phyloP scores from a whole-genome alignment of 2,797 vertebrate species.

The Manis javanica region DNA sequence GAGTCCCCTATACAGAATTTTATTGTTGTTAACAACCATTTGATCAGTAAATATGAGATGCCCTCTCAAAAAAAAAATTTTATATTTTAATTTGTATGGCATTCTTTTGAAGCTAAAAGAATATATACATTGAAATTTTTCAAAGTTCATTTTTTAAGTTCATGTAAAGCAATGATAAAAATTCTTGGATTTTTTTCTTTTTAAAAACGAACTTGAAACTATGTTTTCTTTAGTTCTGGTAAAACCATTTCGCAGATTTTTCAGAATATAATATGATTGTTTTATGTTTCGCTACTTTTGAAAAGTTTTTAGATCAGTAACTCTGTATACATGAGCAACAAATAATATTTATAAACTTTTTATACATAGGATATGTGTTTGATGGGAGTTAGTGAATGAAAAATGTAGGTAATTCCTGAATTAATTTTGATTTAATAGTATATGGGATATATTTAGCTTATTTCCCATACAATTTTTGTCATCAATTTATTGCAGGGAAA shows the following conservation, averaged over 20 bases:
- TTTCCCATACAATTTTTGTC: background rate
- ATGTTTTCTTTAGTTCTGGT: background rate
- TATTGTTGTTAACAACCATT: too few relatives aligned
- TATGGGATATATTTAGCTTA: background rate
- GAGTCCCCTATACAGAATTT: too few relatives aligned
- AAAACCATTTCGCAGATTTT: background rate
- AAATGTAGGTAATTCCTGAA: background rate
- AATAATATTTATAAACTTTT: background rate
- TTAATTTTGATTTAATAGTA: background rate
- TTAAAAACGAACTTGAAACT: background rate
- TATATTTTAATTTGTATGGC: too few relatives aligned
- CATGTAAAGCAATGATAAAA: background rate
- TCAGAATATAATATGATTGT: background rate
- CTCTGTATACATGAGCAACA: background rate
- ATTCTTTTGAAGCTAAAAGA: too few relatives aligned
- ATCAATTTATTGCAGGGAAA: background rate
- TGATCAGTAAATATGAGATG: too few relatives aligned
- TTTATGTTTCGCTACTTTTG: background rate
- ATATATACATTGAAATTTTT: background rate
- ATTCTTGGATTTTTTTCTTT: background rate
- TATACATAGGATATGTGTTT: background rate
- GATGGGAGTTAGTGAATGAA: background rate
- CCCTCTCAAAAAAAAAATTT: too few relatives aligned
- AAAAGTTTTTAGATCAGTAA: background rate
- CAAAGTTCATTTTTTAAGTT: background rate